Conservation (phyloP, 1,140 invertebrate species). For the Chironomus striatipennis region DNA sequence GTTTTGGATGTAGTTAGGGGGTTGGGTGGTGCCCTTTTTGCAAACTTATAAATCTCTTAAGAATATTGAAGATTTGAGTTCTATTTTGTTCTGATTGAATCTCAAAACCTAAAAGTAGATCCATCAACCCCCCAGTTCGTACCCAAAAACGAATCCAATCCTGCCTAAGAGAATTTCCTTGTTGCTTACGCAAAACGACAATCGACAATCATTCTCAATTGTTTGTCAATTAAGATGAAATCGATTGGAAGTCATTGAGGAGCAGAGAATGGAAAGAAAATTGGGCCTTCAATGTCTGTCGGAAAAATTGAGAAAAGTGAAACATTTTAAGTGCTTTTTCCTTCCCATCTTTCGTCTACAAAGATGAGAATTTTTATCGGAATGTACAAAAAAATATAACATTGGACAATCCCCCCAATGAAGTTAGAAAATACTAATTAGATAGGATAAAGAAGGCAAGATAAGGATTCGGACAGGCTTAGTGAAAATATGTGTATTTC, state of each 20-base stretch:
- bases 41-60: too few species aligned
- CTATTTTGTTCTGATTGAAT: too few species aligned
- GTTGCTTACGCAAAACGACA: not conserved
- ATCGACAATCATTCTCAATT: conserved; percentile 16
- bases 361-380: too few species aligned
- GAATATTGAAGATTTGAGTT: too few species aligned
- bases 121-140: too few species aligned
- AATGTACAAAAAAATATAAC: too few species aligned
- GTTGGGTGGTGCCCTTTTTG: too few species aligned
- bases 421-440: conserved; percentile 18
- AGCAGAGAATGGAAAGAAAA: not conserved
- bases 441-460: not conserved
- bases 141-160: too few species aligned
- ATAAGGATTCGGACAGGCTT: conserved; percentile 1
- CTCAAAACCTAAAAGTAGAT: too few species aligned
- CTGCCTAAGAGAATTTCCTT: not conserved
- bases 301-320: not conserved
- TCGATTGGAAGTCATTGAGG: conserved; percentile 18
- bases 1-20: too few species aligned
- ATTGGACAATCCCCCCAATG: not conserved
- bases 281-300: not conserved
- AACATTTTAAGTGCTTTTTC: not conserved
- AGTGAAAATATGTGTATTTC: not conserved
- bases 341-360: too few species aligned
- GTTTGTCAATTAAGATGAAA: conserved; percentile 24